A percentile compares a stretch with the other conserved stretches of the same genome.
phyloP scores from a whole-genome alignment of 1,140 invertebrate species.

The Drosophila funebris region DNA sequence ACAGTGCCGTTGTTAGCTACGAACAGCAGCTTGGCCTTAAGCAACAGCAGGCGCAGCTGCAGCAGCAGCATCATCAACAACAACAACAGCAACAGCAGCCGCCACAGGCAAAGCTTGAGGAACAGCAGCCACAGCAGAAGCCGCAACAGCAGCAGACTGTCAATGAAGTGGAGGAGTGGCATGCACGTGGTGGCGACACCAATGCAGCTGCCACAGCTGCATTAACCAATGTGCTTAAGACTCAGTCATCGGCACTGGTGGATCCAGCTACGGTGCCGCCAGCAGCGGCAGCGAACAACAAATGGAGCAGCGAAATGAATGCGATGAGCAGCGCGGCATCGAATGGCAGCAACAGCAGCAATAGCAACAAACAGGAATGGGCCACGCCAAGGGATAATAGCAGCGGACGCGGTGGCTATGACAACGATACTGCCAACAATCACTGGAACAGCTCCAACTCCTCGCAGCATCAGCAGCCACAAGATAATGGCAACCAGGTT shows the following conservation, averaged over 20 bases:
- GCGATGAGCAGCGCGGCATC: slow-evolving; percentile 64
- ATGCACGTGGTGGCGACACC: slow-evolving; percentile 50
- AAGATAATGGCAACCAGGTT: slow-evolving; percentile 52
- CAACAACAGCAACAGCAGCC: slow-evolving; percentile 47
- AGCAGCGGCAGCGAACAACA: slow-evolving; percentile 61
- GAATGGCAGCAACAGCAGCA: slow-evolving; percentile 59
- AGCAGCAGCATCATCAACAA: slow-evolving; percentile 39
- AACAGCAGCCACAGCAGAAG: slow-evolving; percentile 20
- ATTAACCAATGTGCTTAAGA: slow-evolving; percentile 71
- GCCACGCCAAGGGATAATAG: slow-evolving; percentile 63
- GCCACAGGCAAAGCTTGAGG: slow-evolving; percentile 45
- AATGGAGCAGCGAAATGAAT: slow-evolving; percentile 81
- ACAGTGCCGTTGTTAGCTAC: slow-evolving; percentile 61
- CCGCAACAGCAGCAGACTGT: slow-evolving; percentile 20
- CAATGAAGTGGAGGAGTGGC: slow-evolving; percentile 63
- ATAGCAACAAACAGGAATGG: slow-evolving; percentile 76
- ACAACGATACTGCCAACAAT: slow-evolving; percentile 55
- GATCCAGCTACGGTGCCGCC: not conserved
- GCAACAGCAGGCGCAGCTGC: slow-evolving; percentile 39
- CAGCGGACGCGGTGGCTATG: slow-evolving; percentile 49
- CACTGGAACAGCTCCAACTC: slow-evolving; percentile 66
- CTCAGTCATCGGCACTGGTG: slow-evolving; percentile 34
- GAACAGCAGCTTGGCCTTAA: slow-evolving; percentile 66
- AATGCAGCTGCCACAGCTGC: slow-evolving; percentile 74
- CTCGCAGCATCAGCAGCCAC: slow-evolving; percentile 12